phyloP scores from a whole-genome alignment of 35 echinoderm and acorn worm genomes.

The Stichopus chloronotus region DNA sequence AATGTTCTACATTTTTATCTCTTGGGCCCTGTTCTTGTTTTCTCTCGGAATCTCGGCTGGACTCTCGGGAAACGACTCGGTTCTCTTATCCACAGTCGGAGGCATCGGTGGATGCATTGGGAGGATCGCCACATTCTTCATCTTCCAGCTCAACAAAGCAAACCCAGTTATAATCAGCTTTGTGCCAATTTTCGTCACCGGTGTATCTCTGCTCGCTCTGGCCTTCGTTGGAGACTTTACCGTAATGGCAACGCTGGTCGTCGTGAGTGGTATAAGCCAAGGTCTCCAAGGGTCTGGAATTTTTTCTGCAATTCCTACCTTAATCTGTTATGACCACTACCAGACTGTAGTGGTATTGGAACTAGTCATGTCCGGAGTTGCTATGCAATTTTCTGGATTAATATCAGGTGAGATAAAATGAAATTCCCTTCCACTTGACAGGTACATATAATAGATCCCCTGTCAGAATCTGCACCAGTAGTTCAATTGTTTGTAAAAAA shows the following conservation, averaged over 20 bases:
- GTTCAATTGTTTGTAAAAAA: no score
- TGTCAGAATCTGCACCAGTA: no score
- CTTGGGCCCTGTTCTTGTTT: background rate
- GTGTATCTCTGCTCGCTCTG: background rate
- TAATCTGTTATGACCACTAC: background rate
- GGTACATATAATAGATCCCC: no score
- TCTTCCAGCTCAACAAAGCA: background rate
- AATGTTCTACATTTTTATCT: background rate
- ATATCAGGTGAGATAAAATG: background rate
- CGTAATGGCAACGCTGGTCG: background rate
- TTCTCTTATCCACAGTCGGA: background rate
- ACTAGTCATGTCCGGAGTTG: background rate
- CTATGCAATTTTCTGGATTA: constrained; percentile 16
- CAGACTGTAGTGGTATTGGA: background rate
- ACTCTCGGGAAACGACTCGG: background rate
- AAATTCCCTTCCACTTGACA: no score
- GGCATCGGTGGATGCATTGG: background rate
- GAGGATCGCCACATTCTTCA: background rate
- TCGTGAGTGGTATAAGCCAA: constrained; percentile 15
- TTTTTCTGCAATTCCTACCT: background rate
- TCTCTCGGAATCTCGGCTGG: background rate
- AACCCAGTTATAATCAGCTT: background rate
- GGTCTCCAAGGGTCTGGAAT: background rate
- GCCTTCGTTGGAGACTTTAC: background rate
- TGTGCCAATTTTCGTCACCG: background rate